Evolutionary conservation across 2,888 invertebrate species (phyloP), one percentile per base, ranked within the genome.

Genomic region (Homarus gammarus): DNA sequence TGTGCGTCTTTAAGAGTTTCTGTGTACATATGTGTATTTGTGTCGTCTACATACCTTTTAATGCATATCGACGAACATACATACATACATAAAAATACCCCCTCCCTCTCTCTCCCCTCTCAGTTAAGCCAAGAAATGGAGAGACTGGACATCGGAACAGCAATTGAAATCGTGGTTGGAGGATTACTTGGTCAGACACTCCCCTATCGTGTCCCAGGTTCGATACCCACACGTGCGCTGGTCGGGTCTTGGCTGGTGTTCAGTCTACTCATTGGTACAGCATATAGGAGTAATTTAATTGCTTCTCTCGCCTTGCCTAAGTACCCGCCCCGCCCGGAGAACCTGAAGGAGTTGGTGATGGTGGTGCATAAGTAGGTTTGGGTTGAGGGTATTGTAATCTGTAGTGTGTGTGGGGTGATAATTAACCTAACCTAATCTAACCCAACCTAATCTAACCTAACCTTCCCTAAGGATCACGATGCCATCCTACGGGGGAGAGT

Each of bases 401-500:
- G n/a, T n/a, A n/a, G n/a, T n/a, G n/a, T n/a, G n/a, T n/a, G n/a
- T n/a, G n/a, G n/a, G 12, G 44, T 44, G 44, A 44, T 44, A 44
- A 44, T 44, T 44, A 12, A 44, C 44, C 44, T 44, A 12, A 44
- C n/a, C n/a, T n/a, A n/a, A 31, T 31, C 0, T 31, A 31, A 31
- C 31, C 0, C 0, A 0, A 0, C 31, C 31, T 31, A 31, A 31
- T 31, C n/a, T 31, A 31, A 31, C 44, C 36, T 1, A 0, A 6
- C 15, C 27, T 10, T 70, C 27, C 61, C 27, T 1, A 77, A 89
- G 89, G 27, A 83, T 84, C 40, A 89, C 89, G 18, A 89, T 89
- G 89, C 89, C 89, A 18, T 84, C 89, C 8, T 89, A 84, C 38
- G 89, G 89, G 6, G 33, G 64, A 2, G 72, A 78, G n/a, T 89